Percentiles rank a stretch among this genome's conserved stretches.
Evolutionary conservation across 2,797 vertebrate species (phyloP).

Genomic region (Epinephelus awoara): DNA sequence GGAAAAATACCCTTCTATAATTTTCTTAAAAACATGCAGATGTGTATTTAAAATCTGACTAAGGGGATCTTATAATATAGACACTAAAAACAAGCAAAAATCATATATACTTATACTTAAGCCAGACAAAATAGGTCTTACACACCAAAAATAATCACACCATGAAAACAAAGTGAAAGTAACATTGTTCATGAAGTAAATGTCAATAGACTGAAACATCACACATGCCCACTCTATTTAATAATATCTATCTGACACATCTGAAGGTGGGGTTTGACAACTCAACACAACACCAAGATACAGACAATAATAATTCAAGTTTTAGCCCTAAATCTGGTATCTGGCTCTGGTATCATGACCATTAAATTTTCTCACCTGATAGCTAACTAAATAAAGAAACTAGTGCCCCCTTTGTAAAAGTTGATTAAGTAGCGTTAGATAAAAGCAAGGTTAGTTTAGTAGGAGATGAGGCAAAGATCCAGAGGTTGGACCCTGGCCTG

Average conservation of each 20-base stretch:
- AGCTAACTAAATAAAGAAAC: not conserved
- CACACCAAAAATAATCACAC: not conserved
- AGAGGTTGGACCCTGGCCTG: slow-evolving; percentile 40
- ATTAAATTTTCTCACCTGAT: not conserved
- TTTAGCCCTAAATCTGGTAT: not conserved
- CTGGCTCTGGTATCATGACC: not conserved
- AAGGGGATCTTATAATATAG: too few species aligned
- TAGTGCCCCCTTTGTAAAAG: not conserved
- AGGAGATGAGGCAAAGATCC: slow-evolving; percentile 3
- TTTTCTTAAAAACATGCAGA: not conserved
- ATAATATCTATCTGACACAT: too few species aligned
- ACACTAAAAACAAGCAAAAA: too few species aligned
- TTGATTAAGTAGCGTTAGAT: not conserved
- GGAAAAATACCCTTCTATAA: not conserved
- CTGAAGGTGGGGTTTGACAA: not conserved
- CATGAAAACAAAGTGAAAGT: not conserved
- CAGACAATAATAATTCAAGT: not conserved
- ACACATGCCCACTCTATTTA: not conserved
- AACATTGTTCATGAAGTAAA: not conserved
- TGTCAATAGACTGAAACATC: not conserved
- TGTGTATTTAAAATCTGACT: too few species aligned
- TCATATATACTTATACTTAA: too few species aligned
- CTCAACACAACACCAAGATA: not conserved
- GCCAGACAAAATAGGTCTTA: too few species aligned
- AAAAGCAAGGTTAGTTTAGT: not conserved